Base-by-base conservation (phyloP, 2,888 invertebrate species). In the Pogonocherus hispidulus region DNA sequence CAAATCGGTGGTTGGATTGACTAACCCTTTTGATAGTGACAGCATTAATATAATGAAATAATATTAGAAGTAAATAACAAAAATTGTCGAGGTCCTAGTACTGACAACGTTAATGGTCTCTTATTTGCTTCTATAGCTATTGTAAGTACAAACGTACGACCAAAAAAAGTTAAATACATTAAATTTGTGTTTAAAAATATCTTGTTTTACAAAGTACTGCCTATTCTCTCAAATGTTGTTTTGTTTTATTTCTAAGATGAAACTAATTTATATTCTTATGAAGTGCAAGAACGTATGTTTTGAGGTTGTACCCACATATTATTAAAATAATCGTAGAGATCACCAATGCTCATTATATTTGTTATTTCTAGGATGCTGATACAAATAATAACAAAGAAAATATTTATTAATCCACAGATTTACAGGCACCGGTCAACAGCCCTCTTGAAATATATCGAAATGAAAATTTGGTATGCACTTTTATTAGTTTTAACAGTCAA, bases 391-490 rank as follows among this genome's bases (percentile, higher is more conserved):
- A 18, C 44, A 44, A 44, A 44, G 41, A 41, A 41, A 41, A 41
- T 11, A 41, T 11, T 41, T 41, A n/a, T 41, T 5, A 14, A 41
- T 3, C 11, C 9, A 41, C n/a, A 41, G 11, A 41, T 41, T 23
- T 23, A 23, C 23, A 23, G 23, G 23, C 23, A 23, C 23, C 23
- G 6, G 4, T 23, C 23, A 23, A 6, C 23, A 23, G 23, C 23
- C 23, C 23, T 23, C 23, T 23, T 23, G 4, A 14, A 41, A 41
- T 3, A 41, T 41, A 11, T 41, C 41, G 41, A 41, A 41, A 41
- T 41, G 41, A 41, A n/a, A 41, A 41, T 41, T 41, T 41, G 41
- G 41, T 23, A 23, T 23, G 23, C 23, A 41, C 41, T 41, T 41
- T 14, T 41, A n/a, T 11, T 41, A 14, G 41, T 41, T 41, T n/a